Evolutionary conservation across 2,113 vertebrate genomes (phyloP), one percentile per base, ranked within the genome.

Genomic region (Verasper variegatus): DNA sequence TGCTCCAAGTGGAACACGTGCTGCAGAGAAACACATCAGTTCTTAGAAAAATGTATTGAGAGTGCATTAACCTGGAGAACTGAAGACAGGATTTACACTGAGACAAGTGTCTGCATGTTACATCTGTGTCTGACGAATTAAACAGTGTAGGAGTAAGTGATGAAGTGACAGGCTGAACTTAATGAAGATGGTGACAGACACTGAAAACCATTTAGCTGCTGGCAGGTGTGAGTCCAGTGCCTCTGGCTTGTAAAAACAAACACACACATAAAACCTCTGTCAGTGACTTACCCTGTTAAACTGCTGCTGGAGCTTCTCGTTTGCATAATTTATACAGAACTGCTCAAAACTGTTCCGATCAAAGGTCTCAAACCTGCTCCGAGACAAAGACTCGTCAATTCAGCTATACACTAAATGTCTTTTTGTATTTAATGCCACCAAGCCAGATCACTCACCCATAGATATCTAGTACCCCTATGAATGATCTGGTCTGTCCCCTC

Each of bases 261-360:
- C 31, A 35, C 4, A 35, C 31, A 35, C 35, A 37, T 2, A 37
- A 24, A 1, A n/a, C 10, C 18, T 31, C n/a, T 20, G 0, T 15
- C 3, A 14, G 45, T 47, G 8, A 86, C 94, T 85, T 72, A 96
- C 95, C 92, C 92, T 89, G 85, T 94, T 95, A 82, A 96, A 95
- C 63, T 96, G 95, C 71, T 96, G 95, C 69, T 96, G 95, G 47
- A 96, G 91, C 70, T 96, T 96, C 80, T 96, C 95, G 60, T 96
- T 96, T 8, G 95, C 95, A 42, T 94, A 96, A 81, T 96, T 96
- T 74, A 96, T 96, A 76, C 95, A 95, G 85, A 96, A 96, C 84
- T 96, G 95, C 76, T 96, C 95, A 86, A 96, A 96, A 78, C 95
- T 96, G 92, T 96, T 96, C 64, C 85, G 78, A 23, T 95, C 91